phyloP scores from a whole-genome alignment of 1,140 invertebrate species.

The Bacillus rossius region DNA sequence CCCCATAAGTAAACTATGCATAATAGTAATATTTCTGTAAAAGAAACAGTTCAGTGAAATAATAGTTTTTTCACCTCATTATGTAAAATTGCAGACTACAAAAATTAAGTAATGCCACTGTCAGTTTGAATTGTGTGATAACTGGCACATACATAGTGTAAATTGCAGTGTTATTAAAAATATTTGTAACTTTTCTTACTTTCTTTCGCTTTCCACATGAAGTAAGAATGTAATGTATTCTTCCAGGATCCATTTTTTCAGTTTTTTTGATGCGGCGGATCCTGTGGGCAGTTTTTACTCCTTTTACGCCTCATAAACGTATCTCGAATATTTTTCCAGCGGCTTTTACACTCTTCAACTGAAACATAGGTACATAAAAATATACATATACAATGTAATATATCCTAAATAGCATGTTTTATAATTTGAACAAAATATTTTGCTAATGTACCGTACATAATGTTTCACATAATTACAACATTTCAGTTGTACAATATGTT shows the following conservation, averaged over 20 bases:
- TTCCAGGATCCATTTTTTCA: neutral
- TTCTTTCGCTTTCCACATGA: conserved; percentile 2
- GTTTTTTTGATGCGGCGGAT: neutral
- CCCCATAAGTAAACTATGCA: neutral
- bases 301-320: conserved; percentile 3
- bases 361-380: conserved; percentile 1
- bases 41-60: neutral
- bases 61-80: neutral
- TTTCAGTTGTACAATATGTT: no score
- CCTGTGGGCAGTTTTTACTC: neutral
- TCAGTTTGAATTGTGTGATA: no score
- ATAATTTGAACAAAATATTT: no score
- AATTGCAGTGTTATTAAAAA: neutral
- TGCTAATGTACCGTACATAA: no score
- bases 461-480: no score
- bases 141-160: no score
- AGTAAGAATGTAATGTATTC: neutral
- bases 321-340: conserved; percentile 2
- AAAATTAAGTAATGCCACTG: no score
- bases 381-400: no score
- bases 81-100: no score
- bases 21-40: neutral
- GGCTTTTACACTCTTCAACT: neutral
- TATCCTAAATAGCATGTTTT: no score
- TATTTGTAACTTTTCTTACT: neutral